Conservation (phyloP, 2,888 invertebrate genomes). For the Blastobasis lacticolella region DNA sequence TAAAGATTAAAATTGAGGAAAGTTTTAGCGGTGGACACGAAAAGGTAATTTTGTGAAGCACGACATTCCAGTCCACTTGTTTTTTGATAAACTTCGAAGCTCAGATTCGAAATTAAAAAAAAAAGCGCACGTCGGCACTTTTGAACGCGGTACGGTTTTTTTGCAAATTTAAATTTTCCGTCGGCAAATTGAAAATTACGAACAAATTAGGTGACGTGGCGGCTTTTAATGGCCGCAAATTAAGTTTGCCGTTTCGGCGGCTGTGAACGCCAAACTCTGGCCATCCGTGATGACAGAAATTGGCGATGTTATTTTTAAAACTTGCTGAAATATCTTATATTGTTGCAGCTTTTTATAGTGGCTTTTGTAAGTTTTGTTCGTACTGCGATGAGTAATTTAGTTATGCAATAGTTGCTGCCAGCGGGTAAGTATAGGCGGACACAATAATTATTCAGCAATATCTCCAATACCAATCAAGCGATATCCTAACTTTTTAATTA, state of each 20-base stretch:
- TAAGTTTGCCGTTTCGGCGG: slow-evolving; percentile 5
- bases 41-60: slow-evolving; percentile 4
- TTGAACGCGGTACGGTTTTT: slow-evolving; percentile 4
- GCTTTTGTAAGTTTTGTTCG: too few relatives aligned
- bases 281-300: slow-evolving; percentile 16
- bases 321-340: slow-evolving; percentile 7
- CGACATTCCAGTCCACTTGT: slow-evolving; percentile 18
- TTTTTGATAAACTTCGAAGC: slow-evolving; percentile 15
- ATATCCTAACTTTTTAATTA: too few relatives aligned
- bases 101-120: slow-evolving; percentile 11
- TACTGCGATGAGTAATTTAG: too few relatives aligned
- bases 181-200: neutral
- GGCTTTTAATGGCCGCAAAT: neutral
- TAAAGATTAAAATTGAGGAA: slow-evolving; percentile 3
- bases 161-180: slow-evolving; percentile 1
- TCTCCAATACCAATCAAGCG: too few relatives aligned
- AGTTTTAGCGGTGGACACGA: neutral
- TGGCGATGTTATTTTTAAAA: slow-evolving; percentile 12
- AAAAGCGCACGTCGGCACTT: slow-evolving; percentile 13
- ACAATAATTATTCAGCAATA: too few relatives aligned
- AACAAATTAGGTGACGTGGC: neutral
- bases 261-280: slow-evolving; percentile 12
- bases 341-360: neutral
- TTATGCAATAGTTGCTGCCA: too few relatives aligned
- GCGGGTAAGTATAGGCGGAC: too few relatives aligned